Base-by-base conservation (phyloP, 2,888 invertebrate species). In the Celastrina argiolus region DNA sequence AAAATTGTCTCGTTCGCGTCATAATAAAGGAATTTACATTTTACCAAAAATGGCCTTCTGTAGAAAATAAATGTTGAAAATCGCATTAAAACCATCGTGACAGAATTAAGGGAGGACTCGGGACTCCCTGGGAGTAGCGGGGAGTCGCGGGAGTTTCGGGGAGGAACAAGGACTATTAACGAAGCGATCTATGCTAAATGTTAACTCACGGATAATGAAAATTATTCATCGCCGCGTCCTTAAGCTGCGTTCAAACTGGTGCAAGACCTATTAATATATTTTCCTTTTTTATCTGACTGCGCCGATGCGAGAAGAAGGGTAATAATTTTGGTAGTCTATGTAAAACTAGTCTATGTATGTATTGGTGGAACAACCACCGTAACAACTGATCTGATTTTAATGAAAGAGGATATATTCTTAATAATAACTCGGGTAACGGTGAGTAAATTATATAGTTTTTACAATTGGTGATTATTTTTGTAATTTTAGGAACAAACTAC, bases 181-280 rank as follows among this genome's bases (percentile, higher is more conserved):
- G 74, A 65, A 65, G 58, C 56, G 74, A 67, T 65, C 68, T 73
- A 73, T 79, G 81, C 79, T 81, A 80, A 85, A 79, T 82, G 82
- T 82, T 82, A 85, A 83, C 83, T 84, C 83, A 78, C 78, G 76
- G 81, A 81, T 84, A 81, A 83, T 82, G 81, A 82, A 84, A 81
- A 83, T 81, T 81, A 77, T 81, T 81, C 82, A 74, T 77, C 78
- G 76, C 73, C 74, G 68, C 67, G 74, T 74, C 75, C 69, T 71
- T 31, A 22, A 67, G 61, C 66, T 18, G 36, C 12, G 76, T 77
- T 75, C 77, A 69, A 22, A 78, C 36, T 76, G 31, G 18, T 45
- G 45, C 45, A 45, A 10, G 1, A 31, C 31, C 31, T 31, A 31
- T 31, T 31, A n/a, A 6, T 31, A 4, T 31, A 31, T 6, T 0